Conservation (phyloP, 2,888 invertebrate species). For the Mamestra brassicae region DNA sequence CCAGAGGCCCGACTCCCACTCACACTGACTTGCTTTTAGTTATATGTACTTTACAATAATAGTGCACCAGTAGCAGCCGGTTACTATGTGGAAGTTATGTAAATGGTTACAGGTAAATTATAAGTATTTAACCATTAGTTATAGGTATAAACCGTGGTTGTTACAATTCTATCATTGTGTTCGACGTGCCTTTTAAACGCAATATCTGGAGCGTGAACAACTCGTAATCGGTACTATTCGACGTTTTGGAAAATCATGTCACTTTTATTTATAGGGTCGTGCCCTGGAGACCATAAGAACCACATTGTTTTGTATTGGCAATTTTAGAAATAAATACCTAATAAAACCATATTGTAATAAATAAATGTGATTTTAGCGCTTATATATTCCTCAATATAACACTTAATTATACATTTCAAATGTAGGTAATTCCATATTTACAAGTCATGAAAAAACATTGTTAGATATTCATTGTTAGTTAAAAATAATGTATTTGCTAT, state of each 20-base stretch:
- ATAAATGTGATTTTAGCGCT: neutral
- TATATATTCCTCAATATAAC: neutral
- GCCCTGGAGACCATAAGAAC: neutral
- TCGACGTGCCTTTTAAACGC: conserved; percentile 64
- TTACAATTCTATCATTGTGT: conserved; percentile 69
- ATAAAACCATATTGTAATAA: neutral
- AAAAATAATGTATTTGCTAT: conserved; percentile 19
- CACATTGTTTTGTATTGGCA: neutral
- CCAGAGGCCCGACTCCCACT: no score
- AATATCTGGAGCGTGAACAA: conserved; percentile 73
- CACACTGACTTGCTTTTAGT: conserved; percentile 27
- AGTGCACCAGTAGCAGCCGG: conserved; percentile 26
- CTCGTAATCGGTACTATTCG: conserved; percentile 62
- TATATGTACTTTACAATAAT: conserved; percentile 32
- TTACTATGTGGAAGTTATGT: conserved; percentile 53
- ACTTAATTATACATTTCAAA: neutral
- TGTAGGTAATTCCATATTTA: conserved; percentile 6
- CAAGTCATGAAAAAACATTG: neutral
- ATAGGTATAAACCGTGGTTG: conserved; percentile 64
- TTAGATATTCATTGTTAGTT: neutral
- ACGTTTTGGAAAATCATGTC: conserved; percentile 53
- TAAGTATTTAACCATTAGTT: conserved; percentile 65
- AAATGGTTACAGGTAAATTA: conserved; percentile 57
- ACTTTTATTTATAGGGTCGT: neutral
- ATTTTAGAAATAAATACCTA: neutral